Evolutionary conservation across 1,140 invertebrate genomes (phyloP), one percentile per base, ranked within the genome.

Genomic region (Danaus melanippus): DNA sequence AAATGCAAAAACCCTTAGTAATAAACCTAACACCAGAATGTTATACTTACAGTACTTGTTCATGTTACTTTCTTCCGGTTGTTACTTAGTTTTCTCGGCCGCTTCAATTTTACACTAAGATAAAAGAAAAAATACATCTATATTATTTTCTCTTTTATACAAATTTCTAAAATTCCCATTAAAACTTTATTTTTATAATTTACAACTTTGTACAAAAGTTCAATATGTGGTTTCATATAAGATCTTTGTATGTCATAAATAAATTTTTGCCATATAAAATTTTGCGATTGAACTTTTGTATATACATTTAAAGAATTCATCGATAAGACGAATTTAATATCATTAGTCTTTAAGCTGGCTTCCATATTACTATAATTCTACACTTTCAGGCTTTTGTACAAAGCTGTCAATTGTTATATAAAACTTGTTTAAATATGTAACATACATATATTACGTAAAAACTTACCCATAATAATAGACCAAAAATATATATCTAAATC

Each of bases 121-220:
- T 69, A 59, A 72, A 67, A 74, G 53, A 73, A 71, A 73, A 69
- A 68, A 53, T 44, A 40, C 39, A 42, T 46, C 58, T 62, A 59
- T 50, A 17, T 47, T 17, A 44, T 56, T 12, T 45, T n/a, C 42
- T 51, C 49, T 44, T 17, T 11, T 32, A 45, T 41, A 8, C 11
- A 39, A 42, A 21, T 53, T 39, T 17, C 32, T 5, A 7, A 11
- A 47, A 32, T 32, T 32, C 7, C 21, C 21, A 32, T 32, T 32
- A 32, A 32, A 3, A 32, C 21, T 32, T 32, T 32, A 32, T 32
- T 32, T 4, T 32, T 4, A 32, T 32, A 32, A 32, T 32, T 32
- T 57, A 72, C 74, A 76, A 75, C 75, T 75, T 78, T 78, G 75
- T 78, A 76, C 71, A 76, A 74, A 78, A 80, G 74, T 78, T 78